Base-by-base conservation (phyloP, 2,888 invertebrate genomes). In the Rotaria socialis region DNA sequence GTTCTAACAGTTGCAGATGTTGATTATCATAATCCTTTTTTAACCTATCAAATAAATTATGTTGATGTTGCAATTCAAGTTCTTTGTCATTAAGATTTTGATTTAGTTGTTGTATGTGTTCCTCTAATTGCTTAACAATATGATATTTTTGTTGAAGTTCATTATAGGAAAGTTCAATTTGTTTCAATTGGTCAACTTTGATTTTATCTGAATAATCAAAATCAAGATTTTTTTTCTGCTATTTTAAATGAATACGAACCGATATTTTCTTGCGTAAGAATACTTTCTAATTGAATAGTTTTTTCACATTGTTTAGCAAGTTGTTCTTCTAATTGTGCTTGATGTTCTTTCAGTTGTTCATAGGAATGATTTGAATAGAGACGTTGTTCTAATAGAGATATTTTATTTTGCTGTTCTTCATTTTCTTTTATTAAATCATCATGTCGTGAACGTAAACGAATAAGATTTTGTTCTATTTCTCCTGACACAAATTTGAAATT, bases 161-260 rank as follows among this genome's bases (percentile, higher is more conserved):
- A 80, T 80, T 14, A 47, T 80, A 80, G 6, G 80, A 80, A n/a
- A 47, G n/a, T 80, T 80, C 47, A n/a, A 80, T 80, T n/a, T 80
- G 47, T 47, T 67, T 67, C 2, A 67, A 35, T 35, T 67, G 35
- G 19, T 80, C 24, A 22, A 47, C 0, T 24, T 47, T 43, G 7
- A 11, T 35, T 67, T 27, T 67, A 35, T 67, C 67, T 67, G 14
- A 27, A 8, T 10, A n/a, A 58, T 58, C 1, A 24, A 58, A 58
- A 58, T n/a, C 24, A 58, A 58, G n/a, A 56, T 50, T 50, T 50
- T 56, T 56, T 6, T 56, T 56, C 7, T 52, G 11, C 8, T 52
- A 52, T 8, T 52, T 55, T 19, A 55, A 55, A 22, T 55, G 4
- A 4, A 55, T 35, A 67, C 67, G 35, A 27, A 67, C 67, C 67